Conservation (phyloP, 2,113 vertebrate genomes). For the Oenanthe oenanthe region DNA sequence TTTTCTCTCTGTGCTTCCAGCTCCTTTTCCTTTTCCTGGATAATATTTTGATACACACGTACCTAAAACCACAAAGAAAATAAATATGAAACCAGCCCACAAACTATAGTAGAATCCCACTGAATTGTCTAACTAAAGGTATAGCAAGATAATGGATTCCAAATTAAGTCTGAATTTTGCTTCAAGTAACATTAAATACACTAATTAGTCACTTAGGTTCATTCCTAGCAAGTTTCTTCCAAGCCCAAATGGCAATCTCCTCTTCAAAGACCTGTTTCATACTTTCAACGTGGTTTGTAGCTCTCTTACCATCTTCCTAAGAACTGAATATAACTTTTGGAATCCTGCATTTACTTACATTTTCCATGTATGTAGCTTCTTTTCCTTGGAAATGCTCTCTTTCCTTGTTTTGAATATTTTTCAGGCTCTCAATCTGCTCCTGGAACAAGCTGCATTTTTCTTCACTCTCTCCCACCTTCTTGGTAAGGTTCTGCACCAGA, state of each 20-base stretch:
- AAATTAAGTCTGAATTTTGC: background rate
- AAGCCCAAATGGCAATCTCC: background rate
- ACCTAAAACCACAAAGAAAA: slow-evolving; percentile 71
- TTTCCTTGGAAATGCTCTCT: slow-evolving; percentile 79
- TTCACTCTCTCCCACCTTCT: slow-evolving; percentile 86
- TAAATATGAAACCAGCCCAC: background rate
- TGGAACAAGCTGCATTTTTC: slow-evolving; percentile 85
- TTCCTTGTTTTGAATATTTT: slow-evolving; percentile 78
- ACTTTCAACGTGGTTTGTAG: accelerated
- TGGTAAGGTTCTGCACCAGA: slow-evolving; percentile 85
- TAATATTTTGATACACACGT: slow-evolving; percentile 84
- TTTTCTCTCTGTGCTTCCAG: slow-evolving; percentile 78
- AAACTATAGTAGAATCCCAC: background rate
- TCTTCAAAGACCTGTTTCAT: background rate
- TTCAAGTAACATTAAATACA: background rate
- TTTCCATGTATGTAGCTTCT: slow-evolving; percentile 84
- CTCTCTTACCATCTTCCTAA: background rate
- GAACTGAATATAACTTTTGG: background rate
- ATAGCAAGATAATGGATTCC: background rate
- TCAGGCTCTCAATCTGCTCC: slow-evolving; percentile 82
- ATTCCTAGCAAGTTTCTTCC: background rate
- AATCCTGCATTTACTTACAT: slow-evolving; percentile 70
- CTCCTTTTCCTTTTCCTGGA: slow-evolving; percentile 84
- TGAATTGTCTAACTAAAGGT: background rate
- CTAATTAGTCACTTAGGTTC: background rate